phyloP scores from a whole-genome alignment of 2,797 vertebrate species.

The Euthynnus affinis region DNA sequence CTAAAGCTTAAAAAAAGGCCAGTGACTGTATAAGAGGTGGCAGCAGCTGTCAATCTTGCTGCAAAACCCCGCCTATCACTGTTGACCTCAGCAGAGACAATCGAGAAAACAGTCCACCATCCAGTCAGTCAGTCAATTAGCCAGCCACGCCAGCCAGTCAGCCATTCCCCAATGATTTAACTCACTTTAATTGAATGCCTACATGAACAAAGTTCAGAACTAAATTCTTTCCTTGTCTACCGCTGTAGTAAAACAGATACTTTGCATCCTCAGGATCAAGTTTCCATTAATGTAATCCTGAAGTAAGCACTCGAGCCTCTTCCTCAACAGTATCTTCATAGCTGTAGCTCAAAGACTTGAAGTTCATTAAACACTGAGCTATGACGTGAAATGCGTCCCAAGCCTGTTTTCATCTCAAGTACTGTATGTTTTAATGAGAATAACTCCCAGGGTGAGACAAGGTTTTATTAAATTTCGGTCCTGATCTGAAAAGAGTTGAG shows the following conservation, averaged over 20 bases:
- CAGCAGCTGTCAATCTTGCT: slow-evolving; percentile 57
- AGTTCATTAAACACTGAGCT: slow-evolving; percentile 57
- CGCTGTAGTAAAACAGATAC: slow-evolving; percentile 47
- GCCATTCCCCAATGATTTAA: slow-evolving; percentile 54
- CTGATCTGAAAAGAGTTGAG: slow-evolving; percentile 54
- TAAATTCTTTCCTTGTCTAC: slow-evolving; percentile 40
- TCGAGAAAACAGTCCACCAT: slow-evolving; percentile 44
- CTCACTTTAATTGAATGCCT: slow-evolving; percentile 58
- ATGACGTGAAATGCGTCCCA: slow-evolving; percentile 43
- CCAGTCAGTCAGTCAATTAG: slow-evolving; percentile 48
- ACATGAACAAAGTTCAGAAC: slow-evolving; percentile 52
- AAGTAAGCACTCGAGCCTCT: slow-evolving; percentile 40
- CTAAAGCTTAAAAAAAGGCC: slow-evolving; percentile 7
- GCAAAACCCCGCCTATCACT: slow-evolving; percentile 49
- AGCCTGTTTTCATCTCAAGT: slow-evolving; percentile 37
- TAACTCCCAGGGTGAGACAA: slow-evolving; percentile 38
- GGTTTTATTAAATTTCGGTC: slow-evolving; percentile 57
- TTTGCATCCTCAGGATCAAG: slow-evolving; percentile 43
- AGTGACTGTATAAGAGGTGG: slow-evolving; percentile 41
- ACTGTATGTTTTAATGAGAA: slow-evolving; percentile 56
- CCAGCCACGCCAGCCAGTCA: slow-evolving; percentile 54
- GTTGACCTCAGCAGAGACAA: slow-evolving; percentile 52
- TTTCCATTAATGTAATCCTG: slow-evolving; percentile 52
- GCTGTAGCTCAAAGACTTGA: slow-evolving; percentile 41
- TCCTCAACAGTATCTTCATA: slow-evolving; percentile 56